These are phyloP conservation scores for Ramphastos sulfuratus DNA, from an alignment of 2,113 vertebrate genomes.

Conservation along the genomic window DNA sequence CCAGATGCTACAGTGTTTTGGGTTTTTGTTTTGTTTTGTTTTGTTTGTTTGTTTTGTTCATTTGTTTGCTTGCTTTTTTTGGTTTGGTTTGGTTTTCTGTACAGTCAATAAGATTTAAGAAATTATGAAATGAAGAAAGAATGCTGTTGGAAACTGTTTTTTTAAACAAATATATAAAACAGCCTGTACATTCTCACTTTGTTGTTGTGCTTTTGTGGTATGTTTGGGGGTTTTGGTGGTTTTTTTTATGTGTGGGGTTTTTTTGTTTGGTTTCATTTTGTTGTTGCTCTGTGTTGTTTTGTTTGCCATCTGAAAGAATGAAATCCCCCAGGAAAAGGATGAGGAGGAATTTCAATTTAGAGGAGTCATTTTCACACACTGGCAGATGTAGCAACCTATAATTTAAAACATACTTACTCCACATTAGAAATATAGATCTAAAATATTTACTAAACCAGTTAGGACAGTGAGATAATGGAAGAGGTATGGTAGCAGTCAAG, in stretches of 20 bases:
- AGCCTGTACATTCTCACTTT: fast-evolving
- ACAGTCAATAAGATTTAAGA: background rate
- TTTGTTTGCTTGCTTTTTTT: too few relatives aligned
- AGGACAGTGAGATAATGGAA: background rate
- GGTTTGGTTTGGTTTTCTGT: background rate
- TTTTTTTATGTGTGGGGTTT: fast-evolving
- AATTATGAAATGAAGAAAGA: background rate
- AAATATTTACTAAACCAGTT: conserved; percentile 40
- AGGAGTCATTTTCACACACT: background rate
- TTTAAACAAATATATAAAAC: background rate
- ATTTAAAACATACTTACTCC: conserved; percentile 4
- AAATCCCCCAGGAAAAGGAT: background rate
- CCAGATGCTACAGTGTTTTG: background rate
- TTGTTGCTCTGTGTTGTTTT: background rate
- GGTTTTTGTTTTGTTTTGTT: background rate
- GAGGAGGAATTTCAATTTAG: background rate
- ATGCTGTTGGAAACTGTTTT: background rate
- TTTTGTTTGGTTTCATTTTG: background rate
- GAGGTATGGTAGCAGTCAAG: background rate
- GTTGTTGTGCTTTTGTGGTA: background rate
- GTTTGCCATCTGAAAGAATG: background rate
- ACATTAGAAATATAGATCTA: background rate
- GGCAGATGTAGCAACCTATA: background rate
- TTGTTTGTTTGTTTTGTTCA: too few relatives aligned
- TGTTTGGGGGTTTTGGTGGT: background rate